Conservation (phyloP, 2,797 vertebrate genomes). For the Arremon brunneinucha region DNA sequence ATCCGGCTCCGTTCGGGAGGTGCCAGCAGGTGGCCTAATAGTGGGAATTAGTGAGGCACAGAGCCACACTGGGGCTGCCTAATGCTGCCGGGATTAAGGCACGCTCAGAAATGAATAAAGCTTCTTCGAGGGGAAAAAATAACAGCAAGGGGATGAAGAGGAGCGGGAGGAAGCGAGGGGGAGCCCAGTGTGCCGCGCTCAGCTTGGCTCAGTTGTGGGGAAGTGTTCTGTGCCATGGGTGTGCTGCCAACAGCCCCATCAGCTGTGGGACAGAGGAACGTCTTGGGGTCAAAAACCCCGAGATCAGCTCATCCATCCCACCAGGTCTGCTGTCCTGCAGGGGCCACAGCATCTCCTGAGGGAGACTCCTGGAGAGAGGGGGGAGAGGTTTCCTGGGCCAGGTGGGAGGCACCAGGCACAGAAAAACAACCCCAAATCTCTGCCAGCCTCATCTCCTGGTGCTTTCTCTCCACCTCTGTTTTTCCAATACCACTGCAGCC, state of each 20-base stretch:
- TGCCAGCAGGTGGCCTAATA: constrained; percentile 58
- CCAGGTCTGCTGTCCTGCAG: not conserved
- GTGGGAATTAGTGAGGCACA: constrained; percentile 66
- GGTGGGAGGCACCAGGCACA: not conserved
- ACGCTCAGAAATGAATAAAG: constrained; percentile 53
- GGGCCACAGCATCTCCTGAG: not conserved
- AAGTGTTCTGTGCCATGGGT: rapidly evolving
- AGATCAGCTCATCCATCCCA: rapidly evolving
- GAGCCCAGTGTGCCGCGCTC: rapidly evolving
- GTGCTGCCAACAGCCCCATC: not conserved
- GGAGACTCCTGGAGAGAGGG: not conserved
- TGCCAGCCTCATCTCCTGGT: rapidly evolving
- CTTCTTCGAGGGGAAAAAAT: constrained; percentile 60
- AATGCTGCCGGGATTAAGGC: constrained; percentile 30
- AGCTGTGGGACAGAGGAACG: rapidly evolving
- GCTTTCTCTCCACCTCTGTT: not conserved
- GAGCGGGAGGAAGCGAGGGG: not conserved
- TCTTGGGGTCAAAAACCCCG: not conserved
- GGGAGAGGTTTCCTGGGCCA: not conserved
- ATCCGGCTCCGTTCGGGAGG: constrained; percentile 39
- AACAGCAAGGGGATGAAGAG: not conserved
- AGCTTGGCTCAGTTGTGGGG: not conserved
- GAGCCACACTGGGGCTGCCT: constrained; percentile 42
- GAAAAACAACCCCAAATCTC: not conserved
- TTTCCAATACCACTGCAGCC: not conserved